Evolutionary conservation across 1,140 invertebrate genomes (phyloP).

Genomic region (Drosophila kikkawai): DNA sequence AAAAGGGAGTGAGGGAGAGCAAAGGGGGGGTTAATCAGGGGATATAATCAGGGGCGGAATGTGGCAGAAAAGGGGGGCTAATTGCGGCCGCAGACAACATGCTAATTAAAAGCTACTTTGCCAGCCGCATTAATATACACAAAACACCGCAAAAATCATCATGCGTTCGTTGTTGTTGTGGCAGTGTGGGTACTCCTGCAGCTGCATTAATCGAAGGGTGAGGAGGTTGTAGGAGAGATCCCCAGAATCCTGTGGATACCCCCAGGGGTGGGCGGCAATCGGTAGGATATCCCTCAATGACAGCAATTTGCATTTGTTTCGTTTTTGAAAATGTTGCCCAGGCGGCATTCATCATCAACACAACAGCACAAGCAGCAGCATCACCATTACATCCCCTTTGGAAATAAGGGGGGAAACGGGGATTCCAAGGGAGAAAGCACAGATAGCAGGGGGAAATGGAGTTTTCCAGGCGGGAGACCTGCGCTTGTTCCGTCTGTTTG

Average conservation of each 20-base stretch:
- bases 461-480: conserved; percentile 1
- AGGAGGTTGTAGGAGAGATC: background rate
- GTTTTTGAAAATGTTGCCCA: conserved; percentile 47
- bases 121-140: conserved; percentile 80
- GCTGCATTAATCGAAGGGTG: conserved; percentile 42
- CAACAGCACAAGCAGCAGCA: background rate
- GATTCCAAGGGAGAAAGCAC: background rate
- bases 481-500: conserved; percentile 25
- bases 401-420: background rate
- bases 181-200: conserved; percentile 5
- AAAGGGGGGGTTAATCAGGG: background rate
- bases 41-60: background rate
- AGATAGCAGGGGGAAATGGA: background rate
- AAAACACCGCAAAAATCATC: conserved; percentile 74
- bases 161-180: conserved; percentile 43
- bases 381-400: background rate
- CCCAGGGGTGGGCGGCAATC: background rate
- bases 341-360: conserved; percentile 20
- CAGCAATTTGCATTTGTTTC: conserved; percentile 81
- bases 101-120: conserved; percentile 81
- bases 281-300: conserved; percentile 53
- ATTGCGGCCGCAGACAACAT: conserved; percentile 73
- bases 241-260: background rate
- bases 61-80: conserved; percentile 14
- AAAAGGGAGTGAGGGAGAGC: too few species aligned